Evolutionary conservation across 1,140 invertebrate genomes (phyloP).

Genomic region (Berghia stephanieae): DNA sequence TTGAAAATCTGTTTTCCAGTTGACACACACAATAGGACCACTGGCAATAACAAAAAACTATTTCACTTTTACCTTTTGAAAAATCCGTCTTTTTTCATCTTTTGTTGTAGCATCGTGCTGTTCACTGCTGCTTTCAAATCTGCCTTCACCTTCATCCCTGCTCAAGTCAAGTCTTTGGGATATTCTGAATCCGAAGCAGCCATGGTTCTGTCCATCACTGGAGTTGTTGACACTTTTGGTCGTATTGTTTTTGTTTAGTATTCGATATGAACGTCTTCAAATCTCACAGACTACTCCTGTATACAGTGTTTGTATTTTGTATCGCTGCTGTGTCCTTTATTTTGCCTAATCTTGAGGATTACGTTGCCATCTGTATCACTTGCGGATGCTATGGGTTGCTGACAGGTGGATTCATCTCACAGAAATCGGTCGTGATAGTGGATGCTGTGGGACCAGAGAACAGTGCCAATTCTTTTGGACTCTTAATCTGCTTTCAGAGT

Average conservation of each 20-base stretch:
- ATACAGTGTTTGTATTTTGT: slow-evolving; percentile 47
- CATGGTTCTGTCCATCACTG: slow-evolving; percentile 43
- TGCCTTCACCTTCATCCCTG: slow-evolving; percentile 51
- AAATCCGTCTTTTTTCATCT: slow-evolving; percentile 46
- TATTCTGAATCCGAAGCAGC: slow-evolving; percentile 42
- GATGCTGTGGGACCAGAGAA: slow-evolving; percentile 92
- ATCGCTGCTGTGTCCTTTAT: slow-evolving; percentile 42
- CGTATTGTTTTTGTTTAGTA: slow-evolving; percentile 42
- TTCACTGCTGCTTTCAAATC: slow-evolving; percentile 49
- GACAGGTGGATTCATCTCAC: slow-evolving; percentile 74
- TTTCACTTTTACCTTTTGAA: slow-evolving; percentile 48
- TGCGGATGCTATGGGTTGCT: slow-evolving; percentile 47
- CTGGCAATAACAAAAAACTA: slow-evolving; percentile 25
- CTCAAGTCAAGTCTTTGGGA: slow-evolving; percentile 45
- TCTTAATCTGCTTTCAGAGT: slow-evolving; percentile 92
- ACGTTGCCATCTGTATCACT: slow-evolving; percentile 35
- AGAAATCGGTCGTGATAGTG: slow-evolving; percentile 89
- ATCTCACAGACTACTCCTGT: slow-evolving; percentile 42
- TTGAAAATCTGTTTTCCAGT: slow-evolving; percentile 25
- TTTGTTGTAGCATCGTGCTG: slow-evolving; percentile 48
- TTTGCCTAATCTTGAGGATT: slow-evolving; percentile 40
- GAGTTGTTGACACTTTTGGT: slow-evolving; percentile 46
- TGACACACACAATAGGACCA: neutral
- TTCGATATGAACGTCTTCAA: slow-evolving; percentile 43
- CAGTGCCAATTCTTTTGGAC: slow-evolving; percentile 90